Evolutionary conservation across 2,797 vertebrate species (phyloP).

Genomic region (Amazona ochrocephala): DNA sequence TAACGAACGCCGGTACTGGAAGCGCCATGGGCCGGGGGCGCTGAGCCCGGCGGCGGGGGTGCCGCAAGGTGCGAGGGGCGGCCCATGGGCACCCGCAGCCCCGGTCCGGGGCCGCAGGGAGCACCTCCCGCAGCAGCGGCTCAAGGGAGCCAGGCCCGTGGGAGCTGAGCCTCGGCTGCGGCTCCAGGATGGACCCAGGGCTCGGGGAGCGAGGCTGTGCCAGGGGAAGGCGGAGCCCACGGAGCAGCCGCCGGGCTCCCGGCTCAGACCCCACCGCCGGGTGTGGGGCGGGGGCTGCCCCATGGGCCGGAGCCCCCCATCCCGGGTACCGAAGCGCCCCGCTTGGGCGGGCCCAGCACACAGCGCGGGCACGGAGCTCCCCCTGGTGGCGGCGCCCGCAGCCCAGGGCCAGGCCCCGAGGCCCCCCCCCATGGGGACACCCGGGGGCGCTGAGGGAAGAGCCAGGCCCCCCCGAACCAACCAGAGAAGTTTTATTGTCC

Average conservation of each 20-base stretch:
- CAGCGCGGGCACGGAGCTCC: background rate
- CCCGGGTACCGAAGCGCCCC: background rate
- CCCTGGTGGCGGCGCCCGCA: background rate
- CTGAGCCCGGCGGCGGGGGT: no score
- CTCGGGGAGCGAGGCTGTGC: background rate
- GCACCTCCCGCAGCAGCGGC: no score
- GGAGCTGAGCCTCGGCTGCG: background rate
- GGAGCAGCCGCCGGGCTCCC: background rate
- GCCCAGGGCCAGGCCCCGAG: no score
- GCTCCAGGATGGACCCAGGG: background rate
- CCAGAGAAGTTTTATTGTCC: slow-evolving; percentile 41
- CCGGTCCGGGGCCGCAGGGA: no score
- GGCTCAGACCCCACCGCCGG: background rate
- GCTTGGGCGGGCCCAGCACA: no score
- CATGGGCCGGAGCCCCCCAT: background rate
- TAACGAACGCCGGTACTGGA: background rate
- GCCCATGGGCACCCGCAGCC: no score
- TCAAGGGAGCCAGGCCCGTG: background rate
- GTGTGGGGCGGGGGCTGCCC: background rate
- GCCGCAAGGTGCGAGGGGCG: no score
- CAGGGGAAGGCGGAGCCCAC: background rate
- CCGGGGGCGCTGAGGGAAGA: background rate
- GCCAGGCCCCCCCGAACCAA: background rate
- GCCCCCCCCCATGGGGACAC: background rate
- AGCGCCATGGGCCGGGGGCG: background rate